Evolutionary conservation across 64 coral and sea anemone genomes (phyloP).

Genomic region (Actinia tenebrosa): DNA sequence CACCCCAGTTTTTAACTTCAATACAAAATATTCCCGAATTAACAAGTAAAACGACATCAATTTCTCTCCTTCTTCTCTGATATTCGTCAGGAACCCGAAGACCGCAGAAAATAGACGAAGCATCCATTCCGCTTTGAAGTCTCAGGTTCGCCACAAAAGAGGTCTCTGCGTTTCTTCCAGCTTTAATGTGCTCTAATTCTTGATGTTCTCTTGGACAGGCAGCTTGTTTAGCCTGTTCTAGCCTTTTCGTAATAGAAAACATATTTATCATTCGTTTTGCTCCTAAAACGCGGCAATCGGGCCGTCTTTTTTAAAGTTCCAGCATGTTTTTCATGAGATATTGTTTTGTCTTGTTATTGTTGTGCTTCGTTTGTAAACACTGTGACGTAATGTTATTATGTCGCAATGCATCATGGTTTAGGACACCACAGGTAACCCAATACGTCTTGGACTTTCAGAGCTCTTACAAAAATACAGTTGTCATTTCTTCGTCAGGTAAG

Average conservation of each 20-base stretch:
- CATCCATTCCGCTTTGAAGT: slow-evolving; percentile 63
- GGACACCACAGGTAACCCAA: background rate
- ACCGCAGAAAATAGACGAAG: slow-evolving; percentile 86
- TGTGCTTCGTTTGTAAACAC: slow-evolving; percentile 8
- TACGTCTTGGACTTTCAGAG: too few species aligned
- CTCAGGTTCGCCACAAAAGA: slow-evolving; percentile 61
- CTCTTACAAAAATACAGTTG: too few species aligned
- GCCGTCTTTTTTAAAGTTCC: background rate
- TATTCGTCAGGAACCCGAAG: slow-evolving; percentile 86
- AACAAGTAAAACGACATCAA: slow-evolving; percentile 80
- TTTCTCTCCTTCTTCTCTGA: slow-evolving; percentile 82
- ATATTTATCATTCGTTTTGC: slow-evolving; percentile 25
- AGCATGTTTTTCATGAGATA: background rate
- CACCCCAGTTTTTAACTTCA: slow-evolving; percentile 85
- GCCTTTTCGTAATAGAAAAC: slow-evolving; percentile 80
- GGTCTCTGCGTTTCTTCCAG: slow-evolving; percentile 76
- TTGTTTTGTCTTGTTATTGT: slow-evolving; percentile 1
- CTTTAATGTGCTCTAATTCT: slow-evolving; percentile 82
- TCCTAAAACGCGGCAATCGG: background rate
- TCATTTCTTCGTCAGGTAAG: too few species aligned
- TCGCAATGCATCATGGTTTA: background rate
- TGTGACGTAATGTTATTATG: background rate
- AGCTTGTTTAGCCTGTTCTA: slow-evolving; percentile 80
- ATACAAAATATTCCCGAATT: slow-evolving; percentile 76
- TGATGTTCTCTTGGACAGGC: slow-evolving; percentile 78